A percentile compares a stretch with the other conserved stretches of the same genome.
phyloP scores from a whole-genome alignment of 2,113 vertebrate genomes.

The Capra hircus region DNA sequence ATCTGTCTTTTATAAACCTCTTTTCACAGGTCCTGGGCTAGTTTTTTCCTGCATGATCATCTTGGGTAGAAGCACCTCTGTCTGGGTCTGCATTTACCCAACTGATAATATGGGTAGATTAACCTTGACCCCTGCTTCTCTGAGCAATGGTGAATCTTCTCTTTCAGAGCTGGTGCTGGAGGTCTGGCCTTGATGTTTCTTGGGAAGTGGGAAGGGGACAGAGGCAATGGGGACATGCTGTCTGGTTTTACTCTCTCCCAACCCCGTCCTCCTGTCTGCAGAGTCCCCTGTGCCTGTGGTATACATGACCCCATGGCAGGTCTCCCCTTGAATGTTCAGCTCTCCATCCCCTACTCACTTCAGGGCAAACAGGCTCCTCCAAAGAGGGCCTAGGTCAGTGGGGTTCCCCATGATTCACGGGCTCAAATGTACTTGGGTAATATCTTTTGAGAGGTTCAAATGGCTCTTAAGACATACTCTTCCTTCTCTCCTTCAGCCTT shows the following conservation, averaged over 20 bases:
- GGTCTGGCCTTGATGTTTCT: background rate
- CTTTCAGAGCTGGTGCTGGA: background rate
- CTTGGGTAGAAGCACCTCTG: background rate
- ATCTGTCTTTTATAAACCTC: background rate
- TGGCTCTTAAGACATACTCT: background rate
- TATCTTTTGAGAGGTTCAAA: background rate
- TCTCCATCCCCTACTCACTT: background rate
- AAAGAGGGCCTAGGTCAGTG: background rate
- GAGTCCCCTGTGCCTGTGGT: background rate
- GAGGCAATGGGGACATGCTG: background rate
- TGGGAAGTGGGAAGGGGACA: background rate
- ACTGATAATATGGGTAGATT: background rate
- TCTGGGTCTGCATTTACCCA: background rate
- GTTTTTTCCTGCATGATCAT: background rate
- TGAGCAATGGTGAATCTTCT: background rate
- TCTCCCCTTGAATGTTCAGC: background rate
- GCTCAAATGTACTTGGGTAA: background rate
- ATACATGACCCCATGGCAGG: background rate
- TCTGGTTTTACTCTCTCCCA: no score
- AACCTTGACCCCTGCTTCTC: background rate
- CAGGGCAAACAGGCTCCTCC: background rate
- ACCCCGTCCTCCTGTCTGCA: background rate
- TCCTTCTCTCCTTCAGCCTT: background rate
- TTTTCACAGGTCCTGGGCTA: background rate
- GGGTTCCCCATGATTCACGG: background rate